A percentile compares a stretch with the other conserved stretches of the same genome.
phyloP scores from a whole-genome alignment of 2,113 vertebrate species.

The Setophaga kirtlandii region DNA sequence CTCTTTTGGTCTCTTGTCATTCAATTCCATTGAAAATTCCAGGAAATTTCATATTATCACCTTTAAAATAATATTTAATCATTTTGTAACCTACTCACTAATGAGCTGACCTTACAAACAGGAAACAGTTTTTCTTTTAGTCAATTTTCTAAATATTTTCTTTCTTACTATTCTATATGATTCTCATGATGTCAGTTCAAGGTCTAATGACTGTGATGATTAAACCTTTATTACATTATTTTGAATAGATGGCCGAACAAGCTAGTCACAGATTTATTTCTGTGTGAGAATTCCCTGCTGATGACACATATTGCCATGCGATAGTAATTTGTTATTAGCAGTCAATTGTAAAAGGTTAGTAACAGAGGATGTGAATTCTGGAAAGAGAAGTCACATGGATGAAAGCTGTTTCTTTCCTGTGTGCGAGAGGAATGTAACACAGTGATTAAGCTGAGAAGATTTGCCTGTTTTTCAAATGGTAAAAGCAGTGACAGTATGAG shows the following conservation, averaged over 20 bases:
- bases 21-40: background rate
- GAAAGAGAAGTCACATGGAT: background rate
- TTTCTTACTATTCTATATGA: background rate
- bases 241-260: background rate
- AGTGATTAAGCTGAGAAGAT: background rate
- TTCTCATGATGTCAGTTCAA: background rate
- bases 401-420: background rate
- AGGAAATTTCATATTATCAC: background rate
- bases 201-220: background rate
- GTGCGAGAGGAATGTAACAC: background rate
- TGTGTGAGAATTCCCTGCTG: background rate
- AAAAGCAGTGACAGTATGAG: background rate
- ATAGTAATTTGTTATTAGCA: background rate
- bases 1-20: background rate
- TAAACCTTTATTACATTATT: background rate
- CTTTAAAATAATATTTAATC: background rate
- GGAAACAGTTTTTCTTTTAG: background rate
- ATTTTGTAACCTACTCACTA: background rate
- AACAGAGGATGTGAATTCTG: background rate
- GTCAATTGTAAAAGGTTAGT: background rate
- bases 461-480: background rate
- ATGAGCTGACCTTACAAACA: background rate
- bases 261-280: background rate
- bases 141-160: background rate
- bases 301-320: background rate